Evolutionary conservation across 2,888 invertebrate species (phyloP).

Genomic region (Resseliella maxima): DNA sequence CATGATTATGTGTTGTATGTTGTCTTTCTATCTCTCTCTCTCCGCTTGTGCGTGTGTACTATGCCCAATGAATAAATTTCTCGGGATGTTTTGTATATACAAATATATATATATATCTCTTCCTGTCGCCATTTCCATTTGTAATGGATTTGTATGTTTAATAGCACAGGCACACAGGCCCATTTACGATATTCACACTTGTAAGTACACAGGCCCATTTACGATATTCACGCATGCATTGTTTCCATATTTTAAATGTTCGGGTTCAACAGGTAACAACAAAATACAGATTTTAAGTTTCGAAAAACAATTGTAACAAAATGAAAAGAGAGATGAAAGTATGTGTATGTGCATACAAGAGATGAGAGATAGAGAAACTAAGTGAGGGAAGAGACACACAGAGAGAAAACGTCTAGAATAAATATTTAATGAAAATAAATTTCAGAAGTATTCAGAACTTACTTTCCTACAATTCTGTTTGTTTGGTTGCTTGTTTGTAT

Average conservation of each 20-base stretch:
- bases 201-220: not conserved
- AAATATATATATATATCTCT: not conserved
- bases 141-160: not conserved
- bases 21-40: not conserved
- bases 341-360: too few species aligned
- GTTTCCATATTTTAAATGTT: conserved; percentile 35
- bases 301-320: not conserved
- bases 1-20: not conserved
- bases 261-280: conserved; percentile 22
- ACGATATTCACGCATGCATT: not conserved
- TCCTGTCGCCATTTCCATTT: conserved; percentile 38
- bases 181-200: not conserved
- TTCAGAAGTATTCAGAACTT: conserved; percentile 20
- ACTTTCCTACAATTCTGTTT: conserved; percentile 11
- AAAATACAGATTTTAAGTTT: not conserved
- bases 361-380: not conserved
- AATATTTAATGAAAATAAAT: conserved; percentile 51
- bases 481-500: not conserved
- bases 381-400: not conserved
- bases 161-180: not conserved
- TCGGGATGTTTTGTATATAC: not conserved
- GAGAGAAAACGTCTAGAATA: not conserved
- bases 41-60: too few species aligned
- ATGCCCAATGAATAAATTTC: not conserved
- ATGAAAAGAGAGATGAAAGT: too few species aligned